These are phyloP conservation scores for Palloptera scutellata DNA, from an alignment of 2,888 invertebrate species.

Conservation along the genomic window DNA sequence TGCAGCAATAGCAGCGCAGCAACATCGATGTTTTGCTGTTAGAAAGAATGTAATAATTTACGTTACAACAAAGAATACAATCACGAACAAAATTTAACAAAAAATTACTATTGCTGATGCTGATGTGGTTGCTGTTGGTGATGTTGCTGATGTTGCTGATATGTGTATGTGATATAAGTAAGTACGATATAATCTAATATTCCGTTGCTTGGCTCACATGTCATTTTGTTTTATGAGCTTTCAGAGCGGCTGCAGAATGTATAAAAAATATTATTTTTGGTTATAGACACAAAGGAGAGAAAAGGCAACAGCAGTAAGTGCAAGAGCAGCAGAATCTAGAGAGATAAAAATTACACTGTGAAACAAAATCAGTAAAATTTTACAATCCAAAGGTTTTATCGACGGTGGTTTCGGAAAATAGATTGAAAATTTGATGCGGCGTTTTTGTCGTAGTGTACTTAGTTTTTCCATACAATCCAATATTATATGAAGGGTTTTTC, in stretches of 20 bases:
- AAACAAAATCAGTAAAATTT: too few relatives aligned
- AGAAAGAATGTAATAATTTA: slow-evolving; percentile 33
- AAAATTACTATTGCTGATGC: not conserved
- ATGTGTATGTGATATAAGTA: not conserved
- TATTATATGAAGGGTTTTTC: too few relatives aligned
- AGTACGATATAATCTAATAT: not conserved
- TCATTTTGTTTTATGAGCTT: slow-evolving; percentile 27
- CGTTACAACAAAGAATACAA: slow-evolving; percentile 10
- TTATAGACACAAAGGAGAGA: too few relatives aligned
- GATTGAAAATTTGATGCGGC: too few relatives aligned
- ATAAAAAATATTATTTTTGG: too few relatives aligned
- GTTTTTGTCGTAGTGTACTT: too few relatives aligned
- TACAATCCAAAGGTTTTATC: too few relatives aligned
- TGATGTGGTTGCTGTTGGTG: slow-evolving; percentile 21
- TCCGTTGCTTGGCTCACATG: slow-evolving; percentile 22
- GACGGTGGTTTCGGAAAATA: too few relatives aligned
- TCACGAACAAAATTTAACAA: not conserved
- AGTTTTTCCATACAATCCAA: too few relatives aligned
- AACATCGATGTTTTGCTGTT: slow-evolving; percentile 23
- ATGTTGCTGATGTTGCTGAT: not conserved
- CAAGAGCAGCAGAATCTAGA: too few relatives aligned
- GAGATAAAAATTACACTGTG: too few relatives aligned
- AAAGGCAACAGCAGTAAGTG: too few relatives aligned
- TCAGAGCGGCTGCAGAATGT: not conserved
- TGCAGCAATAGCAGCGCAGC: not conserved